Conservation (phyloP, 2,113 vertebrate genomes). For the Sander lucioperca region DNA sequence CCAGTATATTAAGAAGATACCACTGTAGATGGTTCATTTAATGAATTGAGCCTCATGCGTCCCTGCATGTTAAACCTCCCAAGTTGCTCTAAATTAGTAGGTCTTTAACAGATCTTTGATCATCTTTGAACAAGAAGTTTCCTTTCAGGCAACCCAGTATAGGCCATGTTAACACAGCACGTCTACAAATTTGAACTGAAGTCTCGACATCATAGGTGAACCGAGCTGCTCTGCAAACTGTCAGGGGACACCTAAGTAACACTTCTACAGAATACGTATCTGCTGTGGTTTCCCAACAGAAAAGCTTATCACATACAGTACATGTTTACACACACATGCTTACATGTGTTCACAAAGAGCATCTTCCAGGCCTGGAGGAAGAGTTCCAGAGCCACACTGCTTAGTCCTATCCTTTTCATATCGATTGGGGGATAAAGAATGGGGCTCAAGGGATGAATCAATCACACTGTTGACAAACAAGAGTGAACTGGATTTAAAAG, state of each 20-base stretch:
- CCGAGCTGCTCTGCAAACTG: not conserved
- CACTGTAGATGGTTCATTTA: not conserved
- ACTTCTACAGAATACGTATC: not conserved
- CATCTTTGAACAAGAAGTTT: constrained; percentile 1
- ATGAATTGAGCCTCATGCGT: not conserved
- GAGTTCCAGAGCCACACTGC: constrained; percentile 41
- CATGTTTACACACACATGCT: not conserved
- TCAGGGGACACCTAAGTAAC: not conserved
- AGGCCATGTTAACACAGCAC: constrained; percentile 1
- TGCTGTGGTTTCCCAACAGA: not conserved
- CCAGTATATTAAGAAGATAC: not conserved
- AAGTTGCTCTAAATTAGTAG: not conserved
- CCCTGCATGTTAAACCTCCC: not conserved
- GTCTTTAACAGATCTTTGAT: not conserved
- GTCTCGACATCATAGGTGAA: not conserved
- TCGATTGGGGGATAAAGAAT: constrained; percentile 67
- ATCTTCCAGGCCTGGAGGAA: constrained; percentile 39
- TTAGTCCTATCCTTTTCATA: constrained; percentile 51
- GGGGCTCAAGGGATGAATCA: constrained; percentile 55
- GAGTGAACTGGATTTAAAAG: constrained; percentile 48
- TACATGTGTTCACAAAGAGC: not conserved
- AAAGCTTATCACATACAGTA: not conserved
- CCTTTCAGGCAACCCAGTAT: not conserved
- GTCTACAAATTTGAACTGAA: constrained; percentile 2
- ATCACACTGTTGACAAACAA: constrained; percentile 65